Percentiles rank a stretch among this genome's conserved stretches.
phyloP scores from a whole-genome alignment of 2,888 invertebrate species.

The Alloscopus bannaensis region DNA sequence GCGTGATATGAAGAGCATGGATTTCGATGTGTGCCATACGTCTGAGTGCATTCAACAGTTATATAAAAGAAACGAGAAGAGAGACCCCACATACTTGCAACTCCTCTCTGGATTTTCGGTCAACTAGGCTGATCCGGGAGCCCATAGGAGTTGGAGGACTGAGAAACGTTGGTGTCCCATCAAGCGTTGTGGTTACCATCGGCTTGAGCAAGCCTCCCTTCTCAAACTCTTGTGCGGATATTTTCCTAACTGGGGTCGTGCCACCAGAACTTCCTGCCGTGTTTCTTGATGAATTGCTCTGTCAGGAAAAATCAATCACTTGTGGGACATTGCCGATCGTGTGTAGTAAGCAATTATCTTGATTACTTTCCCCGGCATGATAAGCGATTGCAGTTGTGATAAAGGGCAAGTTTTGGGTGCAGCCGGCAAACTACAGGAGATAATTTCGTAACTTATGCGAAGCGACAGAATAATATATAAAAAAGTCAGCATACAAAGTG shows the following conservation, averaged over 20 bases:
- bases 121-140: slow-evolving; percentile 69
- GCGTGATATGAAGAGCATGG: too few species aligned
- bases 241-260: slow-evolving; percentile 93
- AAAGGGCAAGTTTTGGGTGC: too few species aligned
- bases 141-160: slow-evolving; percentile 74
- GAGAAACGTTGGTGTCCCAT: slow-evolving; percentile 95
- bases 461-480: too few species aligned
- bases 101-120: slow-evolving; percentile 72
- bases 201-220: slow-evolving; percentile 93
- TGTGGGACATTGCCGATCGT: slow-evolving; percentile 45
- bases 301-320: slow-evolving; percentile 61
- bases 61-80: slow-evolving; percentile 18
- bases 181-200: slow-evolving; percentile 90
- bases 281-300: slow-evolving; percentile 61
- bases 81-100: slow-evolving; percentile 68
- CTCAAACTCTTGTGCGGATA: slow-evolving; percentile 97
- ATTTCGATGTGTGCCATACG: too few species aligned
- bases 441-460: too few species aligned
- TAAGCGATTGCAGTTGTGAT: slow-evolving; percentile 17
- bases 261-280: slow-evolving; percentile 77
- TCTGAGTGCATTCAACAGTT: too few species aligned
- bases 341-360: slow-evolving; percentile 56
- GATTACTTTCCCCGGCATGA: slow-evolving; percentile 42
- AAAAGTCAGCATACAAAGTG: too few species aligned
- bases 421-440: too few species aligned